These are phyloP conservation scores for Aleiodes testaceus DNA, from an alignment of 2,888 invertebrate genomes.

Conservation along the genomic window DNA sequence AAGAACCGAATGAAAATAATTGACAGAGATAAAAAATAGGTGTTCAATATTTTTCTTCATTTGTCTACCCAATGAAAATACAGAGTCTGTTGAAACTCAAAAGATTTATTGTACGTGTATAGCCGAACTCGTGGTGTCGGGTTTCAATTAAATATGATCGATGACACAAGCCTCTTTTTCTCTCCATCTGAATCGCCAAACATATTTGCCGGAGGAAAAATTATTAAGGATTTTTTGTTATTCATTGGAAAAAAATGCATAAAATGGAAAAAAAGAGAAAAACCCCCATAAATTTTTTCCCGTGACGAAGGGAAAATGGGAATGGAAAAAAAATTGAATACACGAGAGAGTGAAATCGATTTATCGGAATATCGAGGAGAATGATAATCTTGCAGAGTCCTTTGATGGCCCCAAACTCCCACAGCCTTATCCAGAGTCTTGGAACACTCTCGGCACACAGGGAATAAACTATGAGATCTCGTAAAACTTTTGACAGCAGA, in stretches of 20 bases:
- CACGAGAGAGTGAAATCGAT: background rate
- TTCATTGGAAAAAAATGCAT: constrained; percentile 22
- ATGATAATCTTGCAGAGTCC: background rate
- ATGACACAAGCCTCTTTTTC: constrained; percentile 56
- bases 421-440: too few relatives aligned
- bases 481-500: too few relatives aligned
- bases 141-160: constrained; percentile 68
- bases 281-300: constrained; percentile 12
- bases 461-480: too few relatives aligned
- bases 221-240: constrained; percentile 45
- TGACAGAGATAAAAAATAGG: constrained; percentile 45
- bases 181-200: constrained; percentile 21
- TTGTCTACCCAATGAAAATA: constrained; percentile 21
- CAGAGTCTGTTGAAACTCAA: constrained; percentile 10
- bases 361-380: constrained; percentile 1
- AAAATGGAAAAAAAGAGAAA: constrained; percentile 8
- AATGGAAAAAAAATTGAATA: background rate
- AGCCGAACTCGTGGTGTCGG: constrained; percentile 57
- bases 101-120: constrained; percentile 60
- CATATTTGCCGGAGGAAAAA: constrained; percentile 11
- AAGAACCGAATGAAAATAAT: constrained; percentile 42
- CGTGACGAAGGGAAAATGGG: background rate
- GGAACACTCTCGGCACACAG: too few relatives aligned
- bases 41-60: constrained; percentile 31
- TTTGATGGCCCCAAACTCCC: background rate